Percentiles rank a stretch among this genome's conserved stretches.
phyloP scores from a whole-genome alignment of 2,888 invertebrate genomes.

The Cerastis leucographa region DNA sequence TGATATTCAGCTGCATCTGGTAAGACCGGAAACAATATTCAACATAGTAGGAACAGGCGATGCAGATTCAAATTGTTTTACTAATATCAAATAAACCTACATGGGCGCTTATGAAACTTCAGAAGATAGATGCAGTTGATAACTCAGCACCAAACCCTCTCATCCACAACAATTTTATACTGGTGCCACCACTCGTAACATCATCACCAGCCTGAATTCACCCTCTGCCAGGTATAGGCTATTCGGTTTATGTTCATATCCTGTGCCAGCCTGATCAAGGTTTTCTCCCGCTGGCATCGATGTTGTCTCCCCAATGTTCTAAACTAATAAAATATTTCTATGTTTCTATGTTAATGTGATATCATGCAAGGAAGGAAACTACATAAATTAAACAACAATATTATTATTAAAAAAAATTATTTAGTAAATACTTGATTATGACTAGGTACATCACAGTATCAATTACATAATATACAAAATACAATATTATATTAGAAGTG shows the following conservation, averaged over 20 bases:
- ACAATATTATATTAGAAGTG: slow-evolving; percentile 6
- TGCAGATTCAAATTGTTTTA: neutral
- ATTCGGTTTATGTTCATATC: neutral
- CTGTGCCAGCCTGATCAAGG: neutral
- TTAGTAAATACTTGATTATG: slow-evolving; percentile 54
- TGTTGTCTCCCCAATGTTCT: neutral
- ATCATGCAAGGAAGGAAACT: slow-evolving; percentile 9
- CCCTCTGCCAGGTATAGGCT: neutral
- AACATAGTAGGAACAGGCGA: neutral
- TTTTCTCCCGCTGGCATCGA: neutral
- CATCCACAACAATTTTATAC: neutral
- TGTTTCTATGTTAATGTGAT: slow-evolving; percentile 4
- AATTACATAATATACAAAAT: slow-evolving; percentile 19
- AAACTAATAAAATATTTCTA: neutral
- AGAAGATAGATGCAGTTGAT: neutral
- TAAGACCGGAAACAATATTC: neutral
- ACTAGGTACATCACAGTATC: slow-evolving; percentile 69
- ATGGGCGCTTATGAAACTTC: too few relatives aligned
- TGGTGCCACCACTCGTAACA: neutral
- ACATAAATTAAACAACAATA: slow-evolving; percentile 8
- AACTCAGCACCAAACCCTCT: too few relatives aligned
- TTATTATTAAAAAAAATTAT: slow-evolving; percentile 38
- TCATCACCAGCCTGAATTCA: neutral
- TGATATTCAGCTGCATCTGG: neutral
- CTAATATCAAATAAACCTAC: too few relatives aligned